phyloP scores from a whole-genome alignment of 2,797 vertebrate species.

The Chromis chromis region DNA sequence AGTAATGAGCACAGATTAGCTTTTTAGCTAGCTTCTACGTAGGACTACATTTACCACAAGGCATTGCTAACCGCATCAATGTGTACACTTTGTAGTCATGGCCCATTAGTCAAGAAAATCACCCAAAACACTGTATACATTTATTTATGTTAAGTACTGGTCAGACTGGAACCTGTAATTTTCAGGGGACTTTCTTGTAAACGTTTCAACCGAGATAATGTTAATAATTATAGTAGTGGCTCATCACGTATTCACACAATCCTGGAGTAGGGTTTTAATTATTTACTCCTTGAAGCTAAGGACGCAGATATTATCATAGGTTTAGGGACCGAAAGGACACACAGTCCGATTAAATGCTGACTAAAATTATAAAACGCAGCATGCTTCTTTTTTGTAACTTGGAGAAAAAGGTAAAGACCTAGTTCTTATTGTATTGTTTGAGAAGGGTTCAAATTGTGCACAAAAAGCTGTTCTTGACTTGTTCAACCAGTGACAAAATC shows the following conservation, averaged over 20 bases:
- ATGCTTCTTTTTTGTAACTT: too few species aligned
- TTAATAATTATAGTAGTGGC: too few species aligned
- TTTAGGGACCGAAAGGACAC: neutral
- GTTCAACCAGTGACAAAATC: too few species aligned
- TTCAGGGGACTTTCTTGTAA: neutral
- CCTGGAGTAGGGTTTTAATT: neutral
- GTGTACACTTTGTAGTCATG: slow-evolving; percentile 36
- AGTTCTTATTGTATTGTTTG: too few species aligned
- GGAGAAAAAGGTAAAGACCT: too few species aligned
- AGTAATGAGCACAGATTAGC: slow-evolving; percentile 20
- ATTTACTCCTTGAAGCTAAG: neutral
- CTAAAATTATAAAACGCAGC: too few species aligned
- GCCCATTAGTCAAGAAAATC: slow-evolving; percentile 23
- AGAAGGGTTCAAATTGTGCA: too few species aligned
- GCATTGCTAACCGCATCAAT: slow-evolving; percentile 33
- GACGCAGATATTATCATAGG: neutral
- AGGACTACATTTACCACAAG: slow-evolving; percentile 61
- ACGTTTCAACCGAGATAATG: neutral
- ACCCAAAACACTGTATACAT: neutral
- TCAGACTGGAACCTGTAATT: too few species aligned
- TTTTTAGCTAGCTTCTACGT: neutral
- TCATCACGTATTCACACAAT: too few species aligned
- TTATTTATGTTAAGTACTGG: neutral
- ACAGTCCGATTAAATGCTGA: neutral
- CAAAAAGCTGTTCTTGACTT: too few species aligned